Percentiles rank a stretch among this genome's conserved stretches.
phyloP scores from a whole-genome alignment of 2,888 invertebrate species.

The Drosophila barbarae region DNA sequence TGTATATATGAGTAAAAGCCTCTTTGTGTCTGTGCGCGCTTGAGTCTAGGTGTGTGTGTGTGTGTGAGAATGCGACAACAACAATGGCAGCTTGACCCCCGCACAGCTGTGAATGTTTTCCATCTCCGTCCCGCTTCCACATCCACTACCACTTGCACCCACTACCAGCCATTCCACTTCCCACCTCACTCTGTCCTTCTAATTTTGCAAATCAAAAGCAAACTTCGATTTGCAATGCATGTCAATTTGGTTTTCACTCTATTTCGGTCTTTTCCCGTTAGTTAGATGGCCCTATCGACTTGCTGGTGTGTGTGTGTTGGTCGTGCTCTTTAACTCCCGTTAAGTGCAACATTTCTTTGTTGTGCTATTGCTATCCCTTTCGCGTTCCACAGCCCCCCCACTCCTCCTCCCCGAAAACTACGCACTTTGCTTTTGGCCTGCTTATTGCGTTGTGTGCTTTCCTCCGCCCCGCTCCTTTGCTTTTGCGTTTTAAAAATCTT shows the following conservation, averaged over 20 bases:
- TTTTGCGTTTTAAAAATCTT: conserved; percentile 73
- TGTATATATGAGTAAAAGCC: conserved; percentile 2
- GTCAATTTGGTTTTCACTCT: conserved; percentile 39
- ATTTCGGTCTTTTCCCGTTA: conserved; percentile 34
- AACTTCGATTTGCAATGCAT: conserved; percentile 18
- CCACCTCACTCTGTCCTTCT: neutral
- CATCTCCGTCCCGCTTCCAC: conserved; percentile 12
- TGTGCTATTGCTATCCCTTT: conserved; percentile 29
- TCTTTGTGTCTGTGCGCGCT: conserved; percentile 13
- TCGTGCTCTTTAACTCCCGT: conserved; percentile 27
- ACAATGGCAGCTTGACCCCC: conserved; percentile 40
- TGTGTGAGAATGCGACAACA: conserved; percentile 28
- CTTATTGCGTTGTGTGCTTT: conserved; percentile 67
- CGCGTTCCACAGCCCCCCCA: conserved; percentile 37
- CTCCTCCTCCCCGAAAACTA: conserved; percentile 47
- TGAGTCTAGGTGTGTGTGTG: conserved; percentile 17
- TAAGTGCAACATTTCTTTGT: conserved; percentile 32
- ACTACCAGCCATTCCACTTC: neutral
- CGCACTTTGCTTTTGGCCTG: conserved; percentile 63
- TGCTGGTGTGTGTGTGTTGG: neutral
- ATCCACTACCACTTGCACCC: conserved; percentile 5
- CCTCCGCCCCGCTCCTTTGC: conserved; percentile 31
- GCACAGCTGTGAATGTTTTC: conserved; percentile 45
- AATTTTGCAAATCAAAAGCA: conserved; percentile 22
- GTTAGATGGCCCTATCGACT: conserved; percentile 3